Evolutionary conservation across 2,888 invertebrate species (phyloP).

Genomic region (Leptothorax acervorum): DNA sequence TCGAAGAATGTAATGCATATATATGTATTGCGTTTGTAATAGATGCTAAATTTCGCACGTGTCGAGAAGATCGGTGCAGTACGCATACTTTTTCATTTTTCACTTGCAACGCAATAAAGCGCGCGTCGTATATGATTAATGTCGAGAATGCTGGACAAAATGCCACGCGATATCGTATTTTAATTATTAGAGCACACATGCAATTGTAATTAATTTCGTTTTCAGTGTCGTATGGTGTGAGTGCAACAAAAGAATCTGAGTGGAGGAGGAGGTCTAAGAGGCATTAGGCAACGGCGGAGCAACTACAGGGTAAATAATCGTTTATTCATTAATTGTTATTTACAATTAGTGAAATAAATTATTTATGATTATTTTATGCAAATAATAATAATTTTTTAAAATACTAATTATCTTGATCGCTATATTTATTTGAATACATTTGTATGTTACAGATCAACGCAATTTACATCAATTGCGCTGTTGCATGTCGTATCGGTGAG

Average conservation of each 20-base stretch:
- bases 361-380: background rate
- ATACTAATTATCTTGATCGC: background rate
- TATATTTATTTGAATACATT: background rate
- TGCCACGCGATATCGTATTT: conserved; percentile 4
- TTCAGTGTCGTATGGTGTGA: background rate
- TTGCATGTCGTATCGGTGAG: background rate
- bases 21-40: background rate
- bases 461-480: background rate
- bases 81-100: background rate
- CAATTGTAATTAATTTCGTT: background rate
- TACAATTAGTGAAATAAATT: background rate
- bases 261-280: background rate
- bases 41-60: background rate
- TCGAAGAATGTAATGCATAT: background rate
- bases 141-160: background rate
- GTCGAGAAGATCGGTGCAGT: background rate
- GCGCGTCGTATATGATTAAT: background rate
- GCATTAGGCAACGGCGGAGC: background rate
- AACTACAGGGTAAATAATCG: background rate
- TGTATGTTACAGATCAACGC: background rate
- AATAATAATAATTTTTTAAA: background rate
- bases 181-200: background rate
- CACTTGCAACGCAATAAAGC: background rate
- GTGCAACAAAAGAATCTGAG: background rate
- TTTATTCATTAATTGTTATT: background rate